Conservation (phyloP, 2,113 vertebrate species). For the Scalopus aquaticus region DNA sequence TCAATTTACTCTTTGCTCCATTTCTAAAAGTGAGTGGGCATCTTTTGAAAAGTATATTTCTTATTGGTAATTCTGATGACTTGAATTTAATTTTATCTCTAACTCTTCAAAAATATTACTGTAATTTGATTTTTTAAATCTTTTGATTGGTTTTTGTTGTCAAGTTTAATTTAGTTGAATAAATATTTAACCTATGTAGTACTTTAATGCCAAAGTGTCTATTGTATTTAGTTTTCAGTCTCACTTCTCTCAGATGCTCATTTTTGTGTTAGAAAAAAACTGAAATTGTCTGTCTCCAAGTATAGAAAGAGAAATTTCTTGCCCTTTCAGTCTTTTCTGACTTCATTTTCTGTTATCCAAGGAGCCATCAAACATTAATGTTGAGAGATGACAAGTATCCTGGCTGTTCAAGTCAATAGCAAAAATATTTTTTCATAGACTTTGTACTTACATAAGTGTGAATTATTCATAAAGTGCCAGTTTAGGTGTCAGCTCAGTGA, state of each 20-base stretch:
- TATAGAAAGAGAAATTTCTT: not conserved
- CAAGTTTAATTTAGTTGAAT: not conserved
- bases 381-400: constrained; percentile 56
- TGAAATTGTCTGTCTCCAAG: not conserved
- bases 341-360: constrained; percentile 60
- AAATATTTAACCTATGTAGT: not conserved
- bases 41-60: not conserved
- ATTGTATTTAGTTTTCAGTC: not conserved
- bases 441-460: constrained; percentile 46
- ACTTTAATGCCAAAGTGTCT: not conserved
- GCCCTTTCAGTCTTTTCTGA: not conserved
- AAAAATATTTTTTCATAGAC: constrained; percentile 72
- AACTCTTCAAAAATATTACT: not conserved
- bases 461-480: constrained; percentile 72
- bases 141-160: not conserved
- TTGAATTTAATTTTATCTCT: not conserved
- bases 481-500: constrained; percentile 48
- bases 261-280: not conserved
- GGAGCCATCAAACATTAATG: constrained; percentile 68
- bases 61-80: not conserved
- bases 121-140: not conserved
- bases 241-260: not conserved
- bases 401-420: constrained; percentile 45
- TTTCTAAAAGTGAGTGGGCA: not conserved
- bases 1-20: not conserved